Evolutionary conservation across 2,888 invertebrate genomes (phyloP).

Genomic region (Smittia sp.): DNA sequence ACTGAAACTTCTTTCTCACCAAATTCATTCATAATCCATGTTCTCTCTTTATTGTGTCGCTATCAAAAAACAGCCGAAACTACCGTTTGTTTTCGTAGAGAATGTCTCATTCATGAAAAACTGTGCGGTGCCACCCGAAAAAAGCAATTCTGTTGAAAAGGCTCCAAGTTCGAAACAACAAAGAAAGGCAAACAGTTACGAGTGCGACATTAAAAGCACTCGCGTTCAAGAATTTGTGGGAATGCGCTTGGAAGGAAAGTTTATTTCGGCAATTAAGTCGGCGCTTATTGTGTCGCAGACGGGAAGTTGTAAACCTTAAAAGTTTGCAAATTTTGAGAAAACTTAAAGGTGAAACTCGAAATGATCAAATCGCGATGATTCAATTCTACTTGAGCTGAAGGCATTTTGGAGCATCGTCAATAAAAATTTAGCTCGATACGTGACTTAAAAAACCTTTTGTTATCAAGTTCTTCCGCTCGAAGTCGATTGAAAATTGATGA

Average conservation of each 20-base stretch:
- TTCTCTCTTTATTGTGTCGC: not conserved
- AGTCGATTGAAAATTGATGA: conserved; percentile 3
- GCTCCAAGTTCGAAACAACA: not conserved
- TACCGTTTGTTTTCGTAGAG: not conserved
- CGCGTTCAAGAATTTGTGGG: not conserved
- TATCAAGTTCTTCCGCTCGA: not conserved
- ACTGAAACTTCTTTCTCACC: not conserved
- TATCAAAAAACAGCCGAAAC: not conserved
- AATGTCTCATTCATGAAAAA: conserved; percentile 3
- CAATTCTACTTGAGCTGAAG: too few relatives aligned
- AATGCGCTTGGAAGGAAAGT: not conserved
- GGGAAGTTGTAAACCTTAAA: not conserved
- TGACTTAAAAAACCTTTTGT: not conserved
- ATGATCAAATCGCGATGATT: too few relatives aligned
- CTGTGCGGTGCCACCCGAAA: not conserved
- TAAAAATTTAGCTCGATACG: too few relatives aligned
- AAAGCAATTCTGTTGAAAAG: not conserved
- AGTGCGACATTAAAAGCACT: not conserved
- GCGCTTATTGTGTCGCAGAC: not conserved
- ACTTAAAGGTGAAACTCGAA: too few relatives aligned
- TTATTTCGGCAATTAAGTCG: not conserved
- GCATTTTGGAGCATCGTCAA: too few relatives aligned
- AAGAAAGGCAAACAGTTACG: conserved; percentile 3
- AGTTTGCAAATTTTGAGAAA: not conserved
- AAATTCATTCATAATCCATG: conserved; percentile 8